Evolutionary conservation across 2,797 vertebrate genomes (phyloP).

Genomic region (Crocidura indochinensis): DNA sequence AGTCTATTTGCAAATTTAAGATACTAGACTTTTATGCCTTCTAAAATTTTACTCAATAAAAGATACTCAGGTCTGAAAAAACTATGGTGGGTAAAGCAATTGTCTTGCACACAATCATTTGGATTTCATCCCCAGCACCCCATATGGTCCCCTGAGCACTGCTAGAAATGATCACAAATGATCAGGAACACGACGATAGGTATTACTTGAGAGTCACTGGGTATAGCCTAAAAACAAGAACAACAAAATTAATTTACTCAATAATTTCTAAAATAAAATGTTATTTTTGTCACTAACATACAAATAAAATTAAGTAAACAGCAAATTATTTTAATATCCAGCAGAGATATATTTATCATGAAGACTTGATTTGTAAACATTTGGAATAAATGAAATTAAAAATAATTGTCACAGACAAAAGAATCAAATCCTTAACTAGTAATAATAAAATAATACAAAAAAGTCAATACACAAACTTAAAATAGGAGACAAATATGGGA

Average conservation of each 20-base stretch:
- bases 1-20: neutral
- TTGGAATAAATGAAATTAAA: neutral
- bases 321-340: neutral
- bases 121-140: too few species aligned
- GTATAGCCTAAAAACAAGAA: neutral
- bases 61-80: neutral
- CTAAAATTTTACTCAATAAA: neutral
- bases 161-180: too few species aligned
- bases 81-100: too few species aligned
- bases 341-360: neutral
- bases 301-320: neutral
- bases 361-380: neutral
- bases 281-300: neutral
- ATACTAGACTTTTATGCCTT: neutral
- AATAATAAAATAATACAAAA: too few species aligned
- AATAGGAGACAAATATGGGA: neutral
- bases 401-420: too few species aligned
- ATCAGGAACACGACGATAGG: too few species aligned
- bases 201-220: neutral
- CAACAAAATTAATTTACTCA: neutral
- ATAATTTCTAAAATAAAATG: neutral
- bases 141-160: too few species aligned
- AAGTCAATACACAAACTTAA: neutral
- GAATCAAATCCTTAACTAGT: too few species aligned
- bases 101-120: too few species aligned